Percentiles rank a stretch among this genome's conserved stretches.
Conservation (phyloP, 2,888 invertebrate genomes). For the Electrophaes corylata region DNA sequence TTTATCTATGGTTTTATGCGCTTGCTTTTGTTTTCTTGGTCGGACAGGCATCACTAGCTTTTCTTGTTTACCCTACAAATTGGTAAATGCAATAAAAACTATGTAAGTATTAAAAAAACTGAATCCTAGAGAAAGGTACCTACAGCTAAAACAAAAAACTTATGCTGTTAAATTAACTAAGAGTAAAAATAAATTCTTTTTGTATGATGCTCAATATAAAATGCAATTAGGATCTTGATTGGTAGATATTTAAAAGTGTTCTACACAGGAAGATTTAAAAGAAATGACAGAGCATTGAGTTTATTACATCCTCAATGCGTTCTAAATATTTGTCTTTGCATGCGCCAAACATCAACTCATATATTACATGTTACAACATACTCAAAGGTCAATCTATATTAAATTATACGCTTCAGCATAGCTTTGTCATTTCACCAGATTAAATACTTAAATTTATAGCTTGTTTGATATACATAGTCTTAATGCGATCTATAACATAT, state of each 20-base stretch:
- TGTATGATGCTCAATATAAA: too few relatives aligned
- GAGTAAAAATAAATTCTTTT: too few relatives aligned
- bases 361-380: conserved; percentile 12
- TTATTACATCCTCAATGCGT: conserved; percentile 22
- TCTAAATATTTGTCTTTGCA: conserved; percentile 14
- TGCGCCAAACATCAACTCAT: conserved; percentile 7
- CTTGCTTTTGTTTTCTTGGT: too few relatives aligned
- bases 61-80: too few relatives aligned
- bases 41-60: too few relatives aligned
- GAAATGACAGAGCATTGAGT: conserved; percentile 8
- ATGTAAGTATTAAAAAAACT: too few relatives aligned
- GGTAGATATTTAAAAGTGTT: background rate
- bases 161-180: too few relatives aligned
- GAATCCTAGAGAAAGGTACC: too few relatives aligned
- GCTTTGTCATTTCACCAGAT: background rate
- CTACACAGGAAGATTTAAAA: conserved; percentile 9
- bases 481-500: too few relatives aligned
- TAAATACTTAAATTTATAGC: background rate
- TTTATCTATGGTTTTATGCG: too few relatives aligned
- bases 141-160: too few relatives aligned
- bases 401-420: background rate
- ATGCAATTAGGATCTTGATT: background rate
- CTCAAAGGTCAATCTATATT: background rate
- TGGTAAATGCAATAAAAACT: too few relatives aligned
- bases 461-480: background rate